Percentiles rank a stretch among this genome's conserved stretches.
Evolutionary conservation across 2,888 invertebrate genomes (phyloP).

Genomic region (Molanna angustata): DNA sequence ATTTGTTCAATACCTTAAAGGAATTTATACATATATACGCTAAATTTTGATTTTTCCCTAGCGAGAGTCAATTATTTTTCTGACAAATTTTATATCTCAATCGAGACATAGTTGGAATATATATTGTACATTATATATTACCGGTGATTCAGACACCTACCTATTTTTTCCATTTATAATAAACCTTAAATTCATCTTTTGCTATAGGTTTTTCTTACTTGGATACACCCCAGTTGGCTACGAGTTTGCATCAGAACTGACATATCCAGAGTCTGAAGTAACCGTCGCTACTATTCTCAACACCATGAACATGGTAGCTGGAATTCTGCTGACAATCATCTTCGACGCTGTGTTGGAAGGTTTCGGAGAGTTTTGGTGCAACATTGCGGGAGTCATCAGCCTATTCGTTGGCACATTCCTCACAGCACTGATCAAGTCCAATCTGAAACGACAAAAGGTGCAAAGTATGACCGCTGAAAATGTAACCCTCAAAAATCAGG

Average conservation of each 20-base stretch:
- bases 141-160: too few species aligned
- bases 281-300: constrained; percentile 68
- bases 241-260: constrained; percentile 71
- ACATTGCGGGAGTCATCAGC: constrained; percentile 37
- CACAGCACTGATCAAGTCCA: constrained; percentile 18
- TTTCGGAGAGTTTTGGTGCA: constrained; percentile 40
- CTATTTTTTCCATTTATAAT: neutral
- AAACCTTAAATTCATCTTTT: neutral
- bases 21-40: too few species aligned
- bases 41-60: too few species aligned
- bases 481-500: neutral
- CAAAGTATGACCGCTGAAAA: constrained; percentile 1
- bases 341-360: constrained; percentile 38
- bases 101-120: too few species aligned
- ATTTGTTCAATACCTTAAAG: too few species aligned
- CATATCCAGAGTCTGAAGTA: constrained; percentile 70
- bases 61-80: too few species aligned
- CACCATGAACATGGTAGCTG: constrained; percentile 45
- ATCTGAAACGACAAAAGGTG: constrained; percentile 18
- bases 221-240: constrained; percentile 72
- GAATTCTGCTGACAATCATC: constrained; percentile 38
- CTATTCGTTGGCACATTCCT: constrained; percentile 36
- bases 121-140: too few species aligned
- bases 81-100: too few species aligned
- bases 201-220: constrained; percentile 66